phyloP scores from a whole-genome alignment of 2,113 vertebrate species.

The Datnioides undecimradiatus region DNA sequence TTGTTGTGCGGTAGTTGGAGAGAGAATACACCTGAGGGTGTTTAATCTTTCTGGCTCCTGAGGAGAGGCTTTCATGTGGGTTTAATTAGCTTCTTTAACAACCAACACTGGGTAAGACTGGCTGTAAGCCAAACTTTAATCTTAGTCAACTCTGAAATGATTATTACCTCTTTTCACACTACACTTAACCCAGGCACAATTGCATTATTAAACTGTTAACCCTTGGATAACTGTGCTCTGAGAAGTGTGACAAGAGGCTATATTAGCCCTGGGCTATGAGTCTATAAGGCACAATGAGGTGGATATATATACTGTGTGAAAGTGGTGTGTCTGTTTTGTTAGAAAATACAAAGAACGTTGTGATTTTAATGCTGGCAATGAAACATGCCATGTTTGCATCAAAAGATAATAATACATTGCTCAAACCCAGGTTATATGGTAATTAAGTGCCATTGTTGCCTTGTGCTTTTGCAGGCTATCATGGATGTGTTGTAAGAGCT shows the following conservation, averaged over 20 bases:
- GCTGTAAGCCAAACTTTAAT: constrained; percentile 74
- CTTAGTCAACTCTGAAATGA: constrained; percentile 72
- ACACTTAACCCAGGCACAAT: constrained; percentile 71
- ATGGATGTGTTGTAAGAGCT: background rate
- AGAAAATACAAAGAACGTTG: background rate
- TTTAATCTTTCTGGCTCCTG: constrained; percentile 67
- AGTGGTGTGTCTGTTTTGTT: background rate
- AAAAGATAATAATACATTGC: background rate
- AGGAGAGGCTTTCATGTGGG: constrained; percentile 73
- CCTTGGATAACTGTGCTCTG: constrained; percentile 42
- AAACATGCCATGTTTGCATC: background rate
- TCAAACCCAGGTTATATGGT: background rate
- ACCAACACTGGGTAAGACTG: constrained; percentile 63
- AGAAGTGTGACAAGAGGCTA: constrained; percentile 36
- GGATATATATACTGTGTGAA: background rate
- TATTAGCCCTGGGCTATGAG: constrained; percentile 23
- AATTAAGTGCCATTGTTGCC: background rate
- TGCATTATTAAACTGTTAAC: constrained; percentile 69
- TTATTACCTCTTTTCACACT: constrained; percentile 79
- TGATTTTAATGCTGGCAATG: background rate
- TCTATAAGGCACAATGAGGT: background rate
- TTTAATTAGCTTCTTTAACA: constrained; percentile 82
- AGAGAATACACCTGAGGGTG: constrained; percentile 61
- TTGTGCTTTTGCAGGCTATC: background rate
- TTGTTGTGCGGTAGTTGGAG: constrained; percentile 30